phyloP scores from a whole-genome alignment of 2,113 vertebrate species.

The Tamias sibiricus region DNA sequence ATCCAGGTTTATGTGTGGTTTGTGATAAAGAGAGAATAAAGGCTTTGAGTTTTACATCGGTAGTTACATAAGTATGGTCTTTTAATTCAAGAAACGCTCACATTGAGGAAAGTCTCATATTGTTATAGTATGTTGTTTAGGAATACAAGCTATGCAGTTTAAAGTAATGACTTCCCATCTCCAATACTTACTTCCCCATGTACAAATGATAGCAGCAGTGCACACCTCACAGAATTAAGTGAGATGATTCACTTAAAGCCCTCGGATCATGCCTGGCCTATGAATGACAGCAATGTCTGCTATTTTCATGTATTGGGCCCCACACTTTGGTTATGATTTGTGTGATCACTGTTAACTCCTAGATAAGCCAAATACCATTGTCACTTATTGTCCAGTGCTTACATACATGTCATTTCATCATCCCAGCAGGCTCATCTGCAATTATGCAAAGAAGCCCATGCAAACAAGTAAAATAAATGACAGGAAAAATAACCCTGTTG shows the following conservation, averaged over 20 bases:
- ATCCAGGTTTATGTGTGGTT: not conserved
- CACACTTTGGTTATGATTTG: not conserved
- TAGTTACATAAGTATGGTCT: not conserved
- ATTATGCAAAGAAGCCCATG: not conserved
- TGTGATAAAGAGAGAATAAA: not conserved
- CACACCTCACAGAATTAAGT: not conserved
- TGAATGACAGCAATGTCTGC: not conserved
- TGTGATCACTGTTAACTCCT: not conserved
- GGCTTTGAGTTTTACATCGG: not conserved
- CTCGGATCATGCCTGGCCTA: not conserved
- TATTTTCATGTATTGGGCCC: not conserved
- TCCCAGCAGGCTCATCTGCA: not conserved
- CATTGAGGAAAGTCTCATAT: not conserved
- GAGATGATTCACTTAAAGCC: not conserved
- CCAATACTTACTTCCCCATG: not conserved
- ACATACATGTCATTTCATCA: not conserved
- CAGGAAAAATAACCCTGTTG: not conserved
- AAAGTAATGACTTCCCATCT: not conserved
- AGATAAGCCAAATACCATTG: not conserved
- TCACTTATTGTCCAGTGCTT: not conserved
- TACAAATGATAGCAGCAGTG: not conserved
- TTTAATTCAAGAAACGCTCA: not conserved
- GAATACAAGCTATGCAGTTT: not conserved
- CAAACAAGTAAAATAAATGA: conserved; percentile 10
- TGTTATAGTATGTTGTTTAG: not conserved